These are phyloP conservation scores for Drosophila tripunctata DNA, from an alignment of 2,888 invertebrate species.

Conservation along the genomic window DNA sequence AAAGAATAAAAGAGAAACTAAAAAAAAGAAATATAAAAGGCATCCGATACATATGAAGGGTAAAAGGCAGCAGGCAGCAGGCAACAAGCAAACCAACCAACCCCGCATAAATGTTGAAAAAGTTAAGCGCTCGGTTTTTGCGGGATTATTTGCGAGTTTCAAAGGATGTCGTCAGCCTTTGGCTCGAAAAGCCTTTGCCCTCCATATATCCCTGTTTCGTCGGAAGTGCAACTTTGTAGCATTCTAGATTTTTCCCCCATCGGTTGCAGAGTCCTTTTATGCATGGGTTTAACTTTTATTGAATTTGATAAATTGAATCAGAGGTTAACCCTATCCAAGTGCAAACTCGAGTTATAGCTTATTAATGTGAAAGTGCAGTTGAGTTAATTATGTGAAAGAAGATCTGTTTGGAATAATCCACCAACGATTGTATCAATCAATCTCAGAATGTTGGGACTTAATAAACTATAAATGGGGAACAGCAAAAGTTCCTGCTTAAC, in stretches of 20 bases:
- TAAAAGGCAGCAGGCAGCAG: conserved; percentile 13
- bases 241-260: conserved; percentile 16
- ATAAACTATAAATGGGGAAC: background rate
- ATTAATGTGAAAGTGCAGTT: background rate
- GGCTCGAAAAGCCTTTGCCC: conserved; percentile 19
- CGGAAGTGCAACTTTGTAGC: conserved; percentile 53
- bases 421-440: conserved; percentile 2
- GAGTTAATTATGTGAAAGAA: background rate
- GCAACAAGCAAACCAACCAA: conserved; percentile 21
- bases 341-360: conserved; percentile 38
- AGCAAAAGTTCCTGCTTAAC: background rate
- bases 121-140: conserved; percentile 75
- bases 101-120: conserved; percentile 65
- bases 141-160: conserved; percentile 70
- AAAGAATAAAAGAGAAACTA: conserved; percentile 27
- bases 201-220: background rate
- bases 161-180: conserved; percentile 67
- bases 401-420: background rate
- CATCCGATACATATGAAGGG: conserved; percentile 35
- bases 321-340: conserved; percentile 63
- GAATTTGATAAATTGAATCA: conserved; percentile 69
- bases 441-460: background rate
- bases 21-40: conserved; percentile 17
- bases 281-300: conserved; percentile 48
- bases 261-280: conserved; percentile 21